phyloP scores from a whole-genome alignment of 2,888 invertebrate genomes.

The Exocentrus adspersus region DNA sequence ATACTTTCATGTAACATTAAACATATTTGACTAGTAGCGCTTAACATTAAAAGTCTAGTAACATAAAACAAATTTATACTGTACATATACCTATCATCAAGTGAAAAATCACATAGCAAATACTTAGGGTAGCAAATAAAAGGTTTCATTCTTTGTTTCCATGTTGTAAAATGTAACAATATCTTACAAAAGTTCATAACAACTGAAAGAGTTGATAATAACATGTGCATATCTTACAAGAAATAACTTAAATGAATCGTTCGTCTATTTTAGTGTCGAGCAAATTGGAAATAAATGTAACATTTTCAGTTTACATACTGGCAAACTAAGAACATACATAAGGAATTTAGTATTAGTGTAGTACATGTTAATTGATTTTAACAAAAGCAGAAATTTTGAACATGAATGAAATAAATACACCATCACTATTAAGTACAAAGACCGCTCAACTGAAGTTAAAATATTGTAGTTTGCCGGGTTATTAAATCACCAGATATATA shows the following conservation, averaged over 20 bases:
- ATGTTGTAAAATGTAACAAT: slow-evolving; percentile 42
- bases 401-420: no score
- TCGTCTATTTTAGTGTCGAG: not conserved
- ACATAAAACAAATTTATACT: slow-evolving; percentile 59
- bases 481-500: no score
- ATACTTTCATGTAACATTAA: slow-evolving; percentile 57
- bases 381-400: no score
- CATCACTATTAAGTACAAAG: no score
- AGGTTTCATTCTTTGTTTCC: slow-evolving; percentile 29
- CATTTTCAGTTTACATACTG: no score
- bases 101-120: slow-evolving; percentile 59
- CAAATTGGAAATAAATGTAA: not conserved
- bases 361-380: no score
- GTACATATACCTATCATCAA: slow-evolving; percentile 55
- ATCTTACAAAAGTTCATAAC: slow-evolving; percentile 33
- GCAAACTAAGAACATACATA: no score
- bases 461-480: no score
- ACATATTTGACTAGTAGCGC: slow-evolving; percentile 61
- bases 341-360: no score
- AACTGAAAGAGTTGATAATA: slow-evolving; percentile 39
- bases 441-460: no score
- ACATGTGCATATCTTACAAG: slow-evolving; percentile 47
- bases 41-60: slow-evolving; percentile 58
- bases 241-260: slow-evolving; percentile 23
- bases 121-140: slow-evolving; percentile 52